Evolutionary conservation across 1,140 invertebrate species (phyloP), one percentile per base, ranked within the genome.

Genomic region (Solenopsis invicta): DNA sequence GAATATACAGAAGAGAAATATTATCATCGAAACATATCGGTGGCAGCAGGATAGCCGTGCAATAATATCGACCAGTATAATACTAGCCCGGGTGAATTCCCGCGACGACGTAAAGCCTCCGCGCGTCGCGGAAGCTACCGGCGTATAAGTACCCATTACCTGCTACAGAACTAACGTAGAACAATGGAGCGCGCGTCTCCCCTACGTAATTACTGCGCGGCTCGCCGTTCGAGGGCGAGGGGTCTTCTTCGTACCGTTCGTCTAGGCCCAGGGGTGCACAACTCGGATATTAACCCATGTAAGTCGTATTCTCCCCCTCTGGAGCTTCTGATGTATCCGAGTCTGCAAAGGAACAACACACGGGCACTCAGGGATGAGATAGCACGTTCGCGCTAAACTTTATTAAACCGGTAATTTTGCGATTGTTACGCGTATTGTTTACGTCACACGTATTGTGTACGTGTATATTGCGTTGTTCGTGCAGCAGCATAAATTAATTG

Each of bases 141-240:
- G 62, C 81, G 72, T 71, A 77, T 52, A 88, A 77, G 85, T 86
- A 77, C 52, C 88, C 85, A 91, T 91, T 90, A 91, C 85, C 88
- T 82, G 82, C 85, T 82, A 88, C 75, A 88, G 61, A 89, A 90
- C 87, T 90, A 88, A 72, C 56, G 54, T 67, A 90, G 88, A 91
- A 92, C 90, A 92, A 91, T 91, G 85, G 86, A 91, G 69, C 81
- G 78, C 59, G 50, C 75, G 78, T 89, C 85, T 87, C 89, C 89
- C 88, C 90, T 91, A 85, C 74, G 87, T 91, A 91, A 91, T 92
- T 91, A 88, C 82, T 77, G 85, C 76, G 87, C 85, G 75, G 88
- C 84, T 90, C 85, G 85, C 71, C 67, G 74, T 85, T 90, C 85
- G 74, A 91, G 88, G 74, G 72, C 62, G 85, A 85, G 87, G 87